Conservation (phyloP, 1,140 invertebrate species). For the Harlomillsia oculata region DNA sequence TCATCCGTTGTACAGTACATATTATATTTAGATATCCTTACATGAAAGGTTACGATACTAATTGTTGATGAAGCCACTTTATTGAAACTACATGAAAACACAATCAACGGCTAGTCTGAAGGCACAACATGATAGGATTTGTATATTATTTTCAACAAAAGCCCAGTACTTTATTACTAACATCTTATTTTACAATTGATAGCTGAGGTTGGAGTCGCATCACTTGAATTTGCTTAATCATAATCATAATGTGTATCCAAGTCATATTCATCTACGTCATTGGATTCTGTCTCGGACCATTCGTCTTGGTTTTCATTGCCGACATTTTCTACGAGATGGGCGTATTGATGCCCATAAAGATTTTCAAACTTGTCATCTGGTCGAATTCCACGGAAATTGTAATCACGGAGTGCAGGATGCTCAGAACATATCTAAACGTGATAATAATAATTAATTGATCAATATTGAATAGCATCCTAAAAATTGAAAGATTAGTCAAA, state of each 20-base stretch:
- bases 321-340: background rate
- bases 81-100: too few relatives aligned
- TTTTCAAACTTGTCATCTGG: constrained; percentile 16
- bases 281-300: background rate
- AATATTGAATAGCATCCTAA: background rate
- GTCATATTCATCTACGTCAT: background rate
- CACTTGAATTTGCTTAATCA: too few relatives aligned
- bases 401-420: constrained; percentile 20
- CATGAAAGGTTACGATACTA: too few relatives aligned
- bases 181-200: background rate
- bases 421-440: constrained; percentile 22
- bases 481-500: background rate
- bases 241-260: background rate
- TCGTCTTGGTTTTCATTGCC: background rate
- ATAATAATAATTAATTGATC: background rate
- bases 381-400: constrained; percentile 18
- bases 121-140: too few relatives aligned
- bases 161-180: too few relatives aligned
- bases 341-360: constrained; percentile 3
- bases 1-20: too few relatives aligned
- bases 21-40: too few relatives aligned
- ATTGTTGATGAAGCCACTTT: too few relatives aligned
- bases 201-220: too few relatives aligned
- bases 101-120: too few relatives aligned
- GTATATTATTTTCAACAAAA: too few relatives aligned